A percentile compares a stretch with the other conserved stretches of the same genome.
Evolutionary conservation across 2,888 invertebrate species (phyloP).

Genomic region (Dasysyrphus tricinctus): DNA sequence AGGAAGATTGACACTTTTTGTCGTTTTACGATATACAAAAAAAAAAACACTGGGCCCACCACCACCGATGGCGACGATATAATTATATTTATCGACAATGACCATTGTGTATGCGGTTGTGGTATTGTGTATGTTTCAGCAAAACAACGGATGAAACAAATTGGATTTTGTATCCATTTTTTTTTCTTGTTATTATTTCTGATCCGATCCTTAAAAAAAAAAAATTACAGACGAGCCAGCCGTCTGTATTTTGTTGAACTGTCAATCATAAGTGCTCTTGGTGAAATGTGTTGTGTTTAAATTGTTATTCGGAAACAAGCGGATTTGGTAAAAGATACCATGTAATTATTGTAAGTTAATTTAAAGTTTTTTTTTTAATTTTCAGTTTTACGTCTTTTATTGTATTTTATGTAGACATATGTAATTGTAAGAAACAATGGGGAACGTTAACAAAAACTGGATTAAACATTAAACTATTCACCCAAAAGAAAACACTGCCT

Average conservation of each 20-base stretch:
- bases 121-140: conserved; percentile 35
- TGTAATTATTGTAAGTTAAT: conserved; percentile 68
- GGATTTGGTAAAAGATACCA: conserved; percentile 61
- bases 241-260: conserved; percentile 54
- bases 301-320: conserved; percentile 24
- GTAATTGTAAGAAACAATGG: conserved; percentile 38
- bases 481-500: not conserved
- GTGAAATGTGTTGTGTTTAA: conserved; percentile 36
- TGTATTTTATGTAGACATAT: not conserved
- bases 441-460: conserved; percentile 39
- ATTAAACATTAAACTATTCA: conserved; percentile 46
- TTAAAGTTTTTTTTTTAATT: conserved; percentile 20
- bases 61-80: conserved; percentile 71
- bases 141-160: conserved; percentile 54
- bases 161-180: conserved; percentile 48
- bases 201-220: conserved; percentile 46
- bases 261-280: conserved; percentile 71
- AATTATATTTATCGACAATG: conserved; percentile 68
- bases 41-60: conserved; percentile 39
- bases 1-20: conserved; percentile 73
- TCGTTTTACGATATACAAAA: conserved; percentile 45
- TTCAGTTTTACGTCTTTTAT: conserved; percentile 12
- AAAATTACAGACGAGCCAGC: conserved; percentile 18
- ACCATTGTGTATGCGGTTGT: conserved; percentile 56
- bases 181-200: conserved; percentile 30